These are phyloP conservation scores for Anolis carolinensis DNA, from an alignment of 2,113 vertebrate species.

Conservation along the genomic window DNA sequence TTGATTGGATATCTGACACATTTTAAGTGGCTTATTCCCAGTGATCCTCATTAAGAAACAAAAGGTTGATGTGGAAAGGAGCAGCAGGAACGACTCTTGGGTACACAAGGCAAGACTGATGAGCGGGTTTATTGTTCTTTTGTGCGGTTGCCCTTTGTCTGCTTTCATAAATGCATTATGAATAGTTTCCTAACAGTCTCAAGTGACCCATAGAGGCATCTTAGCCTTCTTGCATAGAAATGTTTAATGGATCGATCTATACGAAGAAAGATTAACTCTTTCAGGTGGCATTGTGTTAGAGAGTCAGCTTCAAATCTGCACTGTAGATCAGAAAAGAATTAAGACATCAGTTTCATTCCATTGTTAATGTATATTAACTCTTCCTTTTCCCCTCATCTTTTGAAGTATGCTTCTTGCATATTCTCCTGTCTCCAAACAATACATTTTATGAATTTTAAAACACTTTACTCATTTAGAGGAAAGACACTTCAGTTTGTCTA, in stretches of 20 bases:
- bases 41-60: constrained; percentile 66
- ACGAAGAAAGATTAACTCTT: constrained; percentile 24
- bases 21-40: constrained; percentile 59
- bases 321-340: neutral
- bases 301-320: neutral
- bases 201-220: neutral
- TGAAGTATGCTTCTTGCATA: neutral
- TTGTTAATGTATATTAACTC: neutral
- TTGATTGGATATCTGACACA: constrained; percentile 55
- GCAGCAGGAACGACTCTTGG: constrained; percentile 43
- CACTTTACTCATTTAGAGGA: neutral
- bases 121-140: constrained; percentile 39
- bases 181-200: constrained; percentile 52
- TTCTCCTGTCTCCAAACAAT: no score
- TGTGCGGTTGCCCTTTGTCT: constrained; percentile 53
- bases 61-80: constrained; percentile 43
- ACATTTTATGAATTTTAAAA: neutral
- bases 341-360: neutral
- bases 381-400: neutral
- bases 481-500: neutral
- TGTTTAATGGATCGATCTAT: constrained; percentile 10
- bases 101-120: constrained; percentile 51
- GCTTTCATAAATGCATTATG: constrained; percentile 61
- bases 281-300: neutral
- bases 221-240: constrained; percentile 18